Conservation (phyloP, 2,888 invertebrate species). For the Parthenolecanium corni region DNA sequence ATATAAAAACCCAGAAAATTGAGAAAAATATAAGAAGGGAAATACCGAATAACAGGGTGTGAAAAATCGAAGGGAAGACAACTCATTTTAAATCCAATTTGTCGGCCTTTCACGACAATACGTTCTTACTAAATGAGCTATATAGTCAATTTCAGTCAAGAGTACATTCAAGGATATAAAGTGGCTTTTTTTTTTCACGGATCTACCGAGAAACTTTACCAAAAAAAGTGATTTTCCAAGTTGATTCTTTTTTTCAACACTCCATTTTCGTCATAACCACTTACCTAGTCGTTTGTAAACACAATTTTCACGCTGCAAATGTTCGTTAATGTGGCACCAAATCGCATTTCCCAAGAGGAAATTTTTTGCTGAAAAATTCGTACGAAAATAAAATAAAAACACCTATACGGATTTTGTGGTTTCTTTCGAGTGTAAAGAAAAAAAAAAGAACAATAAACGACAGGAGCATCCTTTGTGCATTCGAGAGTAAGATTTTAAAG, state of each 20-base stretch:
- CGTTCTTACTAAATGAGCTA: slow-evolving; percentile 26
- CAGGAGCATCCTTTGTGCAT: slow-evolving; percentile 7
- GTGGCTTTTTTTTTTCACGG: slow-evolving; percentile 18
- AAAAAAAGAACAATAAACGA: neutral
- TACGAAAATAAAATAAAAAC: neutral
- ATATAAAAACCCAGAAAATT: too few relatives aligned
- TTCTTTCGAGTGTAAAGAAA: too few relatives aligned
- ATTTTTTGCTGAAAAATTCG: neutral
- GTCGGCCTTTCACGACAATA: slow-evolving; percentile 27
- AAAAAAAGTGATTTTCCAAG: slow-evolving; percentile 16
- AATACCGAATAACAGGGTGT: neutral
- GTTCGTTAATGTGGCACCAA: neutral
- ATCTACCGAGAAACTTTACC: slow-evolving; percentile 11
- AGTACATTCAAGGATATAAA: slow-evolving; percentile 23
- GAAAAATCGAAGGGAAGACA: slow-evolving; percentile 21
- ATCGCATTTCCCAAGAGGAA: neutral
- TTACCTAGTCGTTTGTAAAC: neutral
- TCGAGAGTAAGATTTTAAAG: slow-evolving; percentile 22
- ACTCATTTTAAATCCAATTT: slow-evolving; percentile 29
- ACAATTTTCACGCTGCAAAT: neutral
- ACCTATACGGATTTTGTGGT: too few relatives aligned
- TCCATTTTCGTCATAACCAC: neutral
- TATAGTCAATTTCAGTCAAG: slow-evolving; percentile 27
- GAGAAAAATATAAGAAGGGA: neutral
- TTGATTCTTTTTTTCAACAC: neutral